Percentiles rank a stretch among this genome's conserved stretches.
Evolutionary conservation across 2,888 invertebrate species (phyloP).

Genomic region (Dorcus hopei): DNA sequence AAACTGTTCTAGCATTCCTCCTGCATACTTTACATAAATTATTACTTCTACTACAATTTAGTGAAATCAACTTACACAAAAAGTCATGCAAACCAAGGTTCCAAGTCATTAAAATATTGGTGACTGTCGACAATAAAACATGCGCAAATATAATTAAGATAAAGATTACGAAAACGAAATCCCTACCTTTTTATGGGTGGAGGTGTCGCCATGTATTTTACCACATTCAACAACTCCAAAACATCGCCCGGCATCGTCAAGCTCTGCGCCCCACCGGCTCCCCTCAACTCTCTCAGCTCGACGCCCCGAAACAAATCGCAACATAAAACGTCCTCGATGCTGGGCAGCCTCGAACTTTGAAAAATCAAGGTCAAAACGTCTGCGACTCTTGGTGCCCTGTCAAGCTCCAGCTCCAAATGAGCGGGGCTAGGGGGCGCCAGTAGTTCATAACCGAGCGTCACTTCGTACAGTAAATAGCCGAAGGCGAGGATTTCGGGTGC

Average conservation of each 20-base stretch:
- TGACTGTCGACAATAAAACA: conserved; percentile 33
- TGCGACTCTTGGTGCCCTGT: conserved; percentile 67
- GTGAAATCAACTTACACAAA: conserved; percentile 17
- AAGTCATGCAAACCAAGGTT: conserved; percentile 43
- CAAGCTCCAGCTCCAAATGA: conserved; percentile 67
- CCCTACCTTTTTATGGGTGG: conserved; percentile 12
- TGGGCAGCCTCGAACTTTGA: conserved; percentile 65
- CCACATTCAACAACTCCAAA: conserved; percentile 40
- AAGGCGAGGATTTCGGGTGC: conserved; percentile 68
- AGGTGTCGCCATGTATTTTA: conserved; percentile 22
- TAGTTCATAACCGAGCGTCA: conserved; percentile 83
- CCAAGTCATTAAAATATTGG: conserved; percentile 39
- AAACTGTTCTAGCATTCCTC: too few relatives aligned
- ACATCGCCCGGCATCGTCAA: conserved; percentile 38
- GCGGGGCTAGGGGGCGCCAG: conserved; percentile 71
- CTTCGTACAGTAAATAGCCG: conserved; percentile 86
- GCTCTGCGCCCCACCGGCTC: conserved; percentile 66
- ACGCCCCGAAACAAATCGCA: conserved; percentile 86
- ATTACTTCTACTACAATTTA: too few relatives aligned
- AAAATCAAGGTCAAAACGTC: conserved; percentile 29
- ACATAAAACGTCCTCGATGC: conserved; percentile 74
- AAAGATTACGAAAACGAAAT: neutral
- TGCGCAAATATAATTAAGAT: neutral
- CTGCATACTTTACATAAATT: too few relatives aligned
- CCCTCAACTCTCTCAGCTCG: conserved; percentile 83